Evolutionary conservation across 2,797 vertebrate species (phyloP), one percentile per base, ranked within the genome.

Genomic region (Nannoperca obscura): DNA sequence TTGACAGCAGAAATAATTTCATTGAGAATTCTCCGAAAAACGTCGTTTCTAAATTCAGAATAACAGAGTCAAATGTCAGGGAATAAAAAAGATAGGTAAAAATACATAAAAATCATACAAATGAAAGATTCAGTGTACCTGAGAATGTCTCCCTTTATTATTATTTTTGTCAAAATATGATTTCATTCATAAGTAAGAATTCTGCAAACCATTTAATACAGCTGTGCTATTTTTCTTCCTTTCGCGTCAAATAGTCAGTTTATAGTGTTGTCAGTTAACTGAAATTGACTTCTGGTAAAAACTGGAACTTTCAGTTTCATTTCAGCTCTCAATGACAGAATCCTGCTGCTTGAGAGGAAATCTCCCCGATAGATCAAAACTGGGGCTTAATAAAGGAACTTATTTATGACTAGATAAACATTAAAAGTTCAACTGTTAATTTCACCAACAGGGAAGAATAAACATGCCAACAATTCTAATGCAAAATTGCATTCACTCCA

Each of bases 401-500:
- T 3, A 0, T 20, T 6, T 6, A 3, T 15, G 4, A 7, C 2
- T 46, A 17, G 44, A 46, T 20, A 27, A 1, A 38, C 34, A 38
- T n/a, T 32, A 59, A 40, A 20, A 38, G 10, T 7, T 7, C 4
- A 63, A 47, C 7, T 24, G 9, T 8, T 50, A 44, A 76, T 44
- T 78, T 74, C 38, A 58, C 3, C 9, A 62, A 42, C 7, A 42
- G 22, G 2, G 14, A 9, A 70, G 0, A 66, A 78, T 40, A 62
- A 58, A 77, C 57, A 65, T 14, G 15, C 4, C 17, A 66, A 9
- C 8, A 60, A 6, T 27, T 5, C 6, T 60, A 52, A 52, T 71
- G 44, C 52, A 80, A 71, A 3, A 13, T 15, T 84, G 80, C 71
- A 78, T 81, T 75, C 50, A 64, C 10, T 63, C 5, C 7, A 27